A percentile compares a stretch with the other conserved stretches of the same genome.
These are phyloP conservation scores for Ischnus inquisitorius DNA, from an alignment of 2,888 invertebrate genomes.

Conservation along the genomic window DNA sequence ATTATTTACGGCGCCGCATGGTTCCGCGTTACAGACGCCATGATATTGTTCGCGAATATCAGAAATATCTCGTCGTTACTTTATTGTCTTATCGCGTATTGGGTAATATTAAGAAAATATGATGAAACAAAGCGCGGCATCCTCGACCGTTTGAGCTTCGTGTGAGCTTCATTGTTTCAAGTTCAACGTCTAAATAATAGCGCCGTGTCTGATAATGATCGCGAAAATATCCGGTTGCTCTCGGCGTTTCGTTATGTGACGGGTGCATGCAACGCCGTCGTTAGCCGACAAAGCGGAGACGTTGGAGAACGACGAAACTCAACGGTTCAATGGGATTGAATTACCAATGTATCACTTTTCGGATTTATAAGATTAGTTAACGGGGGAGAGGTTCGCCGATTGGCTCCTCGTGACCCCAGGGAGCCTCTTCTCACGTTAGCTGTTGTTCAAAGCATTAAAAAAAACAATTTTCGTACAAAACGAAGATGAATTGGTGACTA, in stretches of 20 bases:
- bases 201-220: conserved; percentile 14
- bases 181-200: conserved; percentile 8
- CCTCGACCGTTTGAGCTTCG: conserved; percentile 6
- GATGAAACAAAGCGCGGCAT: too few relatives aligned
- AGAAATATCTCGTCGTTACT: background rate
- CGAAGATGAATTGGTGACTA: background rate
- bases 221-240: background rate
- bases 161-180: conserved; percentile 26
- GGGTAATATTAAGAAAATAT: too few relatives aligned
- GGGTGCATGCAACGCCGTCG: conserved; percentile 35
- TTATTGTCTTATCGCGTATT: background rate
- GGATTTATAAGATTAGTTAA: conserved; percentile 16
- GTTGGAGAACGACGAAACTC: background rate
- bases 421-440: background rate
- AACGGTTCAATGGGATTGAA: background rate
- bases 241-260: conserved; percentile 23
- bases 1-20: background rate
- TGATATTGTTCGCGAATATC: background rate
- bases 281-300: background rate
- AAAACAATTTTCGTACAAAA: background rate
- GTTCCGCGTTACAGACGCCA: background rate
- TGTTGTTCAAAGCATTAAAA: background rate
- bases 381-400: background rate
- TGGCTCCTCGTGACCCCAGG: conserved; percentile 3
- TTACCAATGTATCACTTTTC: conserved; percentile 10